Percentiles rank a stretch among this genome's conserved stretches.
Evolutionary conservation across 2,113 vertebrate species (phyloP).

Genomic region (Urocolius indicus): DNA sequence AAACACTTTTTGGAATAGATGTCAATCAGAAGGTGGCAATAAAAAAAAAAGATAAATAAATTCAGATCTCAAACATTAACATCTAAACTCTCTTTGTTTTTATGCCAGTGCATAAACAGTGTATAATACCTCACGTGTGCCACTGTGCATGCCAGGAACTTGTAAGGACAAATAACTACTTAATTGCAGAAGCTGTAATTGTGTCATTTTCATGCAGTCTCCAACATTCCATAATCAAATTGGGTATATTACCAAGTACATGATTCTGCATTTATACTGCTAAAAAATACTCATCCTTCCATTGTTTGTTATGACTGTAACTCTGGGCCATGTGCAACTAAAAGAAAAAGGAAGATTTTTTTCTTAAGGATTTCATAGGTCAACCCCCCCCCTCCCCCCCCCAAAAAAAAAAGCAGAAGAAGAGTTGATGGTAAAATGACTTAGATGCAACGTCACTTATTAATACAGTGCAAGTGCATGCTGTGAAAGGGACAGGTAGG

Average conservation of each 20-base stretch:
- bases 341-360: background rate
- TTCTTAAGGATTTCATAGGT: background rate
- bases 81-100: background rate
- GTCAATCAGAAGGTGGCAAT: constrained; percentile 18
- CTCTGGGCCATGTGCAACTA: fast-evolving
- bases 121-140: background rate
- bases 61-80: background rate
- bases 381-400: background rate
- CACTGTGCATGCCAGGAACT: background rate
- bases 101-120: background rate
- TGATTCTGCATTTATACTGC: background rate
- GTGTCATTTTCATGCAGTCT: background rate
- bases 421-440: background rate
- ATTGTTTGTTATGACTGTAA: background rate
- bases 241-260: background rate
- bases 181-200: background rate
- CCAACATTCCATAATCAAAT: background rate
- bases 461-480: background rate
- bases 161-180: background rate
- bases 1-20: constrained; percentile 21
- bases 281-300: background rate
- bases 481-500: background rate
- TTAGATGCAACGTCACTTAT: background rate
- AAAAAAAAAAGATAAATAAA: background rate
- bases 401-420: background rate